Evolutionary conservation across 2,113 vertebrate genomes (phyloP).

Genomic region (Tenrec ecaudatus): DNA sequence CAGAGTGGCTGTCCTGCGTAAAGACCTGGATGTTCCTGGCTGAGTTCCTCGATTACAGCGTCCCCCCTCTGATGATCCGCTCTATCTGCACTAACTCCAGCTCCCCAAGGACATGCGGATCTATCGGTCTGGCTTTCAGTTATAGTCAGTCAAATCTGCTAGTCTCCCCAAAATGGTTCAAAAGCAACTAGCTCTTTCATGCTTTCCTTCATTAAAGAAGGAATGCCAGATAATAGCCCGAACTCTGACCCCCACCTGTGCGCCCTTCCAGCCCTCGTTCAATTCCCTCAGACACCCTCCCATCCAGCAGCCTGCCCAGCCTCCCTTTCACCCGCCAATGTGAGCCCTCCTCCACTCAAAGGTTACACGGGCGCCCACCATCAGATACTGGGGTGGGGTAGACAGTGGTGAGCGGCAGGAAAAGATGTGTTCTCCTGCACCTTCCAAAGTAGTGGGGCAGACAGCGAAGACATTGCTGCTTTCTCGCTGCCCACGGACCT

Average conservation of each 20-base stretch:
- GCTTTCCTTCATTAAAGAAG: background rate
- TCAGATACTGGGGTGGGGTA: background rate
- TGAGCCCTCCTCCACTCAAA: background rate
- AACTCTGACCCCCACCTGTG: too few species aligned
- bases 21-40: too few species aligned
- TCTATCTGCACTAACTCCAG: background rate
- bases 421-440: accelerated
- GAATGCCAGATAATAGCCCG: background rate
- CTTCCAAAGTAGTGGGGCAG: accelerated
- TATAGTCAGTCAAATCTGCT: background rate
- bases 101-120: background rate
- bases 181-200: background rate
- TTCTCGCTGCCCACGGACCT: too few species aligned
- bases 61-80: too few species aligned
- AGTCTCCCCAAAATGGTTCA: background rate
- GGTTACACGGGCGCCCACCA: background rate
- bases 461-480: accelerated
- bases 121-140: background rate
- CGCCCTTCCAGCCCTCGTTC: background rate
- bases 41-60: too few species aligned
- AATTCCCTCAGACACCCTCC: background rate
- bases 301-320: background rate
- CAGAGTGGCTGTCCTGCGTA: background rate
- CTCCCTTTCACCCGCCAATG: background rate
- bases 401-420: background rate